Conservation (phyloP, 2,888 invertebrate genomes). For the Tridacna gigas region DNA sequence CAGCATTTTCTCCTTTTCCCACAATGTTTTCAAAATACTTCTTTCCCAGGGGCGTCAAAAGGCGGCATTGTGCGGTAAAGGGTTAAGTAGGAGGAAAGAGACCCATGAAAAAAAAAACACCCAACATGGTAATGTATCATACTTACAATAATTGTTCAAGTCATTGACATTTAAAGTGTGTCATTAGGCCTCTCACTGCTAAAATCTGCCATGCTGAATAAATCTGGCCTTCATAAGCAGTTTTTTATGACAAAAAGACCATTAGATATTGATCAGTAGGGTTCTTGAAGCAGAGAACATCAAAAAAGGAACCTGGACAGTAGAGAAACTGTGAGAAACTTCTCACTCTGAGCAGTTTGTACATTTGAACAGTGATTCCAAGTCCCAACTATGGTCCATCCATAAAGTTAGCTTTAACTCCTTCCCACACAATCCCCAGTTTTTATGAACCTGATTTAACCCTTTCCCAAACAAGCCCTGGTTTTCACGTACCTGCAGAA, state of each 20-base stretch:
- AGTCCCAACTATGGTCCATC: too few relatives aligned
- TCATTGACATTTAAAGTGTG: neutral
- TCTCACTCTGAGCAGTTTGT: too few relatives aligned
- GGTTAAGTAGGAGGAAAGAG: neutral
- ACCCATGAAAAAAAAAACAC: neutral
- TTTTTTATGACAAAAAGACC: too few relatives aligned
- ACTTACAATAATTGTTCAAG: neutral
- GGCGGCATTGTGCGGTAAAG: too few relatives aligned
- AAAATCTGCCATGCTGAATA: neutral
- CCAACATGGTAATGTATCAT: neutral
- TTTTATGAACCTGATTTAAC: neutral
- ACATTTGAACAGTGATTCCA: too few relatives aligned
- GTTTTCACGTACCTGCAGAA: neutral
- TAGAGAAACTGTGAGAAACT: too few relatives aligned
- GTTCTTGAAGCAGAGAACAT: too few relatives aligned
- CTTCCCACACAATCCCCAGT: neutral
- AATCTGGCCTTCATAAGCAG: too few relatives aligned
- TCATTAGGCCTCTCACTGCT: neutral
- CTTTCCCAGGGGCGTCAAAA: too few relatives aligned
- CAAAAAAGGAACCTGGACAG: too few relatives aligned
- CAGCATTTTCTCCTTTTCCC: slow-evolving; percentile 3
- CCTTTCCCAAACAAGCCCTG: neutral
- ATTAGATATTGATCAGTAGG: too few relatives aligned
- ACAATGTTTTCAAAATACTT: slow-evolving; percentile 7
- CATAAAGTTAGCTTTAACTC: neutral